Conservation (phyloP, 2,113 vertebrate genomes). For the Parotia lawesii region DNA sequence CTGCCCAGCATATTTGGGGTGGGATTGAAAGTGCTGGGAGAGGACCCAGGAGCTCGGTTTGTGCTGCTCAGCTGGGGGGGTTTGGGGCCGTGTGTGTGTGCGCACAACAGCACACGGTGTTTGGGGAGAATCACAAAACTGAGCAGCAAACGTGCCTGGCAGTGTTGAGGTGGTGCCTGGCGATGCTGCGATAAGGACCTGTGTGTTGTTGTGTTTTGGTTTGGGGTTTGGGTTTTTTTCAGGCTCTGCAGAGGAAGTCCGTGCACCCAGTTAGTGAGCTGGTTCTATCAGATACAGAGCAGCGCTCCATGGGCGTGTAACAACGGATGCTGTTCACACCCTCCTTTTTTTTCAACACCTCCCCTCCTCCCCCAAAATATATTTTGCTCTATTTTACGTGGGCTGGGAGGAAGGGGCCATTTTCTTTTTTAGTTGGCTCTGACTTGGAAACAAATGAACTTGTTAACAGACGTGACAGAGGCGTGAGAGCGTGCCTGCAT, state of each 20-base stretch:
- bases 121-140: not conserved
- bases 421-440: conserved; percentile 45
- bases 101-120: not conserved
- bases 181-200: conserved; percentile 2
- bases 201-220: conserved; percentile 40
- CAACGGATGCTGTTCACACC: conserved; percentile 66
- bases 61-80: not conserved
- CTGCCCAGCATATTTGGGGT: not conserved
- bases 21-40: not conserved
- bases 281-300: conserved; percentile 43
- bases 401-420: conserved; percentile 26
- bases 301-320: conserved; percentile 40
- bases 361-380: conserved; percentile 40
- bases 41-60: not conserved
- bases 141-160: not conserved
- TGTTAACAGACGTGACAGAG: conserved; percentile 27
- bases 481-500: conserved; percentile 9
- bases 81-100: not conserved
- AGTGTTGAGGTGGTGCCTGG: not conserved
- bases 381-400: conserved; percentile 6
- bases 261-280: conserved; percentile 1
- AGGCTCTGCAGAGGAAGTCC: conserved; percentile 50
- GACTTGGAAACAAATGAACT: conserved; percentile 42
- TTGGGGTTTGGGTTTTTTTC: not conserved
- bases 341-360: conserved; percentile 32